phyloP scores from a whole-genome alignment of 2,888 invertebrate genomes.

The Torymus texanus region DNA sequence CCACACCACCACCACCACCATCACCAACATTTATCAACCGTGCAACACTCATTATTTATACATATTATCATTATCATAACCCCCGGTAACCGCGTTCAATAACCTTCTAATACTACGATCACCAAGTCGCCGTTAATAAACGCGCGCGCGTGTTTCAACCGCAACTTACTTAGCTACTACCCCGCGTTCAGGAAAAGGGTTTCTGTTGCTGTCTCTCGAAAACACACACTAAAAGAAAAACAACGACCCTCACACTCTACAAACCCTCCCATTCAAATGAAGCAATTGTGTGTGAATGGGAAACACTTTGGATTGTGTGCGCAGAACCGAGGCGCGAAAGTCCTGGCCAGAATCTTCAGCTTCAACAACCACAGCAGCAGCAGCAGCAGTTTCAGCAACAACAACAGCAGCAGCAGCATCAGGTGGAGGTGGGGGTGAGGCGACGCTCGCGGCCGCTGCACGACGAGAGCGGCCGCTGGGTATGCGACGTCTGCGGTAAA shows the following conservation, averaged over 20 bases:
- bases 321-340: conserved; percentile 71
- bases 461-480: conserved; percentile 72
- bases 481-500: conserved; percentile 75
- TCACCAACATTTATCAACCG: not conserved
- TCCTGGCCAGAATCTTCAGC: conserved; percentile 51
- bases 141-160: too few relatives aligned
- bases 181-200: too few relatives aligned
- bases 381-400: conserved; percentile 44
- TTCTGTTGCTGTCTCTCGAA: too few relatives aligned
- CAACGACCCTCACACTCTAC: not conserved
- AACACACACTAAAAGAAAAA: not conserved
- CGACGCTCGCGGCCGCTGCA: conserved; percentile 71
- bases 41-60: too few relatives aligned
- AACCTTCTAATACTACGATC: too few relatives aligned
- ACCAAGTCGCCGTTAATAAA: too few relatives aligned
- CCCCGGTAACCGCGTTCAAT: too few relatives aligned
- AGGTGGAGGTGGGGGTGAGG: conserved; percentile 60
- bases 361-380: conserved; percentile 24
- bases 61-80: too few relatives aligned
- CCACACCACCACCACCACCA: conserved; percentile 51
- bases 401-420: conserved; percentile 31
- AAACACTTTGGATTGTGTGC: conserved; percentile 75
- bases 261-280: not conserved
- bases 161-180: too few relatives aligned
- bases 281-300: conserved; percentile 67